Percentiles rank a stretch among this genome's conserved stretches.
phyloP scores from a whole-genome alignment of 2,797 vertebrate genomes.

The Amazona ochrocephala region DNA sequence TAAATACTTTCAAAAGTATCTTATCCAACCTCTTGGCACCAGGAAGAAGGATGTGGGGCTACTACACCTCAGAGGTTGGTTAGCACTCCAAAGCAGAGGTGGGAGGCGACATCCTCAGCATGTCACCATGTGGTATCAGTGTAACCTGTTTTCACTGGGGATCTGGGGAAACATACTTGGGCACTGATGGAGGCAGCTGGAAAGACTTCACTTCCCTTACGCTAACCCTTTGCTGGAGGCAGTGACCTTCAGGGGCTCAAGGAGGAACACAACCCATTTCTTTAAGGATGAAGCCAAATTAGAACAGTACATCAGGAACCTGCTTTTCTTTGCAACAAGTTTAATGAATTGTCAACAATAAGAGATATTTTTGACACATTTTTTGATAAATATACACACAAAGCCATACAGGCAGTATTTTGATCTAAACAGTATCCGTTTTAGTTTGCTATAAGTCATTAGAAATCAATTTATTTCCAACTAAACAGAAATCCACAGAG shows the following conservation, averaged over 20 bases:
- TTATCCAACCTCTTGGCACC: neutral
- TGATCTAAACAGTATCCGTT: neutral
- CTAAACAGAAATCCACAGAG: neutral
- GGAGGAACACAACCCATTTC: neutral
- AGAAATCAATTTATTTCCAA: neutral
- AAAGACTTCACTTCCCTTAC: neutral
- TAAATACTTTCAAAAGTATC: neutral
- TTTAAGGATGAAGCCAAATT: neutral
- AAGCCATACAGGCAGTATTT: neutral
- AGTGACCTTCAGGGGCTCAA: neutral
- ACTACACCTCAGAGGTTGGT: neutral
- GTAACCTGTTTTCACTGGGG: neutral
- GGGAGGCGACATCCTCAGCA: neutral
- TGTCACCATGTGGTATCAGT: neutral
- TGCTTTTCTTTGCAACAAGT: neutral
- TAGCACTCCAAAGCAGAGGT: neutral
- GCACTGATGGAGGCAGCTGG: neutral
- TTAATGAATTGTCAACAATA: neutral
- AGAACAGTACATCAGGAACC: neutral
- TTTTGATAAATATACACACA: neutral
- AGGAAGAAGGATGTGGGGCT: neutral
- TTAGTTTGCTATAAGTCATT: neutral
- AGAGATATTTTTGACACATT: neutral
- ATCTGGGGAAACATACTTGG: accelerated
- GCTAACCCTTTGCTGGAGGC: neutral